These are phyloP conservation scores for Aplysina aerophoba DNA, from an alignment of 37 sponge, comb jelly and placozoan species.

Conservation along the genomic window DNA sequence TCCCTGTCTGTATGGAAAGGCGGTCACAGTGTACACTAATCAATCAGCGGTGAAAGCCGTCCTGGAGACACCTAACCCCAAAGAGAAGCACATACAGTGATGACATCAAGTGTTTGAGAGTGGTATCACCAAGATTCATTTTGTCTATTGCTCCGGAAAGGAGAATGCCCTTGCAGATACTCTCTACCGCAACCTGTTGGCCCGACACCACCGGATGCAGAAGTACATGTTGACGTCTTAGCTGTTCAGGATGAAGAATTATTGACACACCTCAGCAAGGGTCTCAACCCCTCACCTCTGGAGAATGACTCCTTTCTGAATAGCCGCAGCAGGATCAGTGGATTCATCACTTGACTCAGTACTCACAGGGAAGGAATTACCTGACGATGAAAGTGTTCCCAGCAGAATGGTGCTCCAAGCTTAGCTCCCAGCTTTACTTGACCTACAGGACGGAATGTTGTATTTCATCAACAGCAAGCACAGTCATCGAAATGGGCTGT, in stretches of 20 bases:
- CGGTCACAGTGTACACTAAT: slow-evolving; percentile 33
- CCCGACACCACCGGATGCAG: not conserved
- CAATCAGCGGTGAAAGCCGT: slow-evolving; percentile 47
- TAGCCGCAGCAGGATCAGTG: slow-evolving; percentile 38
- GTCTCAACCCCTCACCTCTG: not conserved
- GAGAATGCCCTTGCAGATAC: slow-evolving; percentile 52
- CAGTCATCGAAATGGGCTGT: slow-evolving; percentile 29
- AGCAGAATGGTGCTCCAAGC: not conserved
- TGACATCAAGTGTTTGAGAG: slow-evolving; percentile 37
- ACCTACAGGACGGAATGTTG: slow-evolving; percentile 45
- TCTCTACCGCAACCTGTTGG: slow-evolving; percentile 17
- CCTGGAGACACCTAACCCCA: slow-evolving; percentile 25
- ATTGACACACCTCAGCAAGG: not conserved
- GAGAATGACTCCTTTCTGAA: not conserved
- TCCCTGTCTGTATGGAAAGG: slow-evolving; percentile 25
- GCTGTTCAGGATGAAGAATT: not conserved
- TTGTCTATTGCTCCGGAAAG: slow-evolving; percentile 34
- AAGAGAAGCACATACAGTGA: slow-evolving; percentile 39
- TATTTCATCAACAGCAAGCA: slow-evolving; percentile 47
- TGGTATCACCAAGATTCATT: slow-evolving; percentile 1
- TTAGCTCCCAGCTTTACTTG: not conserved
- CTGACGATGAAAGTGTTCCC: not conserved
- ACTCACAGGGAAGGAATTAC: slow-evolving; percentile 31
- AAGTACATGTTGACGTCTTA: too few relatives aligned
- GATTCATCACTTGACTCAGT: not conserved